A percentile compares a stretch with the other conserved stretches of the same genome.
Evolutionary conservation across 2,797 vertebrate species (phyloP).

Genomic region (Phoeniculus purpureus): DNA sequence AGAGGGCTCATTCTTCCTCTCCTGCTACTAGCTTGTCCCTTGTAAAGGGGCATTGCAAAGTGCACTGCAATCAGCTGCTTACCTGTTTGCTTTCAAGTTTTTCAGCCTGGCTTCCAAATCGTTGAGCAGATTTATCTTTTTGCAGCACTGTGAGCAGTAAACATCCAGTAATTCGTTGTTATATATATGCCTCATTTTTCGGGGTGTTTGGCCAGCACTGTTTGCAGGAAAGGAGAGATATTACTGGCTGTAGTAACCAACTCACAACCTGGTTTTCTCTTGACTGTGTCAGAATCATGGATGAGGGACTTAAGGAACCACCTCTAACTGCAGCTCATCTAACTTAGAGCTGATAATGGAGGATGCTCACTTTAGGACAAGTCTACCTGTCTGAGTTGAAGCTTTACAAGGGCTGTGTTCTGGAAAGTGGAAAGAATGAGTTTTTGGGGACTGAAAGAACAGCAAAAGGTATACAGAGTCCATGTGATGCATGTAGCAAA

Average conservation of each 20-base stretch:
- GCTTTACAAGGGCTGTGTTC: neutral
- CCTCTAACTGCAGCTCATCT: neutral
- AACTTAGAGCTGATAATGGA: neutral
- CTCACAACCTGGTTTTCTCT: neutral
- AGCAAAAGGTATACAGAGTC: neutral
- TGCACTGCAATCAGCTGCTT: slow-evolving; percentile 41
- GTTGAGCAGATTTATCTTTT: slow-evolving; percentile 94
- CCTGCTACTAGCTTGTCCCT: neutral
- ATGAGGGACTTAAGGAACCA: neutral
- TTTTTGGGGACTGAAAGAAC: neutral
- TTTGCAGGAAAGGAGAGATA: slow-evolving; percentile 32
- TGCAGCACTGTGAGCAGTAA: slow-evolving; percentile 98
- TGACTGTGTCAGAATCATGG: neutral
- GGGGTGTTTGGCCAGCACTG: slow-evolving; percentile 94
- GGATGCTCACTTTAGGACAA: neutral
- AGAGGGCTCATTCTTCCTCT: neutral
- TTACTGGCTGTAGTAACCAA: slow-evolving; percentile 32
- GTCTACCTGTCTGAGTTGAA: neutral
- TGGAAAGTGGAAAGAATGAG: neutral
- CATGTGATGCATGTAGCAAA: neutral
- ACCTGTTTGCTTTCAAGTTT: slow-evolving; percentile 95
- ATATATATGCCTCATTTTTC: slow-evolving; percentile 87
- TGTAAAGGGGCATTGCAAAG: neutral
- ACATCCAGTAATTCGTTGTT: slow-evolving; percentile 87
- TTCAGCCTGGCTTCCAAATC: slow-evolving; percentile 95